phyloP scores from a whole-genome alignment of 1,140 invertebrate species.

The Maconellicoccus hirsutus region DNA sequence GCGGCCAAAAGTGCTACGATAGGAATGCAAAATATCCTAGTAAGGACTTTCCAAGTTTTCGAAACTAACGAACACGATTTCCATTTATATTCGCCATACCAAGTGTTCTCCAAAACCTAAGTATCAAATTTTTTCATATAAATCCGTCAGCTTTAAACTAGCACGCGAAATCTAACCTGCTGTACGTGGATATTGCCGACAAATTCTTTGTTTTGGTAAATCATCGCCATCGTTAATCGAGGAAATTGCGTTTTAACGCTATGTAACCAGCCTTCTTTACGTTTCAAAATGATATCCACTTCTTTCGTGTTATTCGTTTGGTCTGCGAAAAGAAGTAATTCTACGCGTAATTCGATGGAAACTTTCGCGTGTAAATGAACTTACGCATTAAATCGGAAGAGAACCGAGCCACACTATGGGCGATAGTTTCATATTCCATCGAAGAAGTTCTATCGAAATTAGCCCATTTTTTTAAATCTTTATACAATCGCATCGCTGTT shows the following conservation, averaged over 20 bases:
- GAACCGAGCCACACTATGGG: background rate
- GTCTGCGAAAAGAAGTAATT: background rate
- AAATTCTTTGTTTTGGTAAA: slow-evolving; percentile 59
- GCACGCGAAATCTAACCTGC: slow-evolving; percentile 39
- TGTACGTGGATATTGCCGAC: slow-evolving; percentile 63
- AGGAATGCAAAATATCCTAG: background rate
- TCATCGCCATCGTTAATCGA: slow-evolving; percentile 53
- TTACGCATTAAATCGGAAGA: background rate
- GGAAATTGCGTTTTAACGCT: slow-evolving; percentile 40
- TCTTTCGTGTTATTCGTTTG: slow-evolving; percentile 39
- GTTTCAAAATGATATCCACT: slow-evolving; percentile 50
- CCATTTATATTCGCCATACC: background rate
- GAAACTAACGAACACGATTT: background rate
- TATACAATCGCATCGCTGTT: slow-evolving; percentile 45
- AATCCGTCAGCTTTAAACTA: slow-evolving; percentile 28
- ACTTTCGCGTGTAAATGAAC: background rate
- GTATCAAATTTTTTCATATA: no score
- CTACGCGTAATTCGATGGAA: no score
- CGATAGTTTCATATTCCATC: background rate
- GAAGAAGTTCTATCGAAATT: background rate
- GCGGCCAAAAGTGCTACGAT: background rate
- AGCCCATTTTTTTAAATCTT: slow-evolving; percentile 17
- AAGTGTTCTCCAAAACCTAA: background rate
- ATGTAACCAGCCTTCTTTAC: slow-evolving; percentile 35
- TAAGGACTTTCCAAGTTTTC: background rate